Percentiles rank a stretch among this genome's conserved stretches.
phyloP scores from a whole-genome alignment of 2,797 vertebrate genomes.

The Antrozous pallidus region DNA sequence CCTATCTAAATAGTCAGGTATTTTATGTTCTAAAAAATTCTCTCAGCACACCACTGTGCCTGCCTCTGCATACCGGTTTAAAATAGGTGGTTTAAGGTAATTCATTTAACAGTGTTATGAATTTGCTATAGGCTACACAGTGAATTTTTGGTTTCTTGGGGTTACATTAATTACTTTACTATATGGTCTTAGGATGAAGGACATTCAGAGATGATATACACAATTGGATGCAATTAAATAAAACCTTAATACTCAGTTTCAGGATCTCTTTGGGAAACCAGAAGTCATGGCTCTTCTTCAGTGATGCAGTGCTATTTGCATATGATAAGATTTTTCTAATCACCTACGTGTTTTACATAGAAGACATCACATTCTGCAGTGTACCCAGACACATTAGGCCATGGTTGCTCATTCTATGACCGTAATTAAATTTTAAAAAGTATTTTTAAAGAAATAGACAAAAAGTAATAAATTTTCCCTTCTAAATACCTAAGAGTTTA shows the following conservation, averaged over 20 bases:
- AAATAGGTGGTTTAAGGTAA: slow-evolving; percentile 14
- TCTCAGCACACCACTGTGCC: background rate
- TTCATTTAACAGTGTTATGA: background rate
- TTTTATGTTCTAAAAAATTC: background rate
- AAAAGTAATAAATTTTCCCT: background rate
- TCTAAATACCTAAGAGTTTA: background rate
- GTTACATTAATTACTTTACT: background rate
- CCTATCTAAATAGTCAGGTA: background rate
- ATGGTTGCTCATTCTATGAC: background rate
- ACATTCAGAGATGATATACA: background rate
- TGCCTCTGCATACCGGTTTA: background rate
- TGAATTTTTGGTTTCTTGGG: background rate
- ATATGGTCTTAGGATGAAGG: background rate
- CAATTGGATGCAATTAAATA: slow-evolving; percentile 6
- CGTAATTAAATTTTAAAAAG: background rate
- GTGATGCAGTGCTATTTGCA: background rate
- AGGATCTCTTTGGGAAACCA: background rate
- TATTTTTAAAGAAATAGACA: slow-evolving; percentile 4
- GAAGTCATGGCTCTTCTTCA: background rate
- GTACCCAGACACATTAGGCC: background rate
- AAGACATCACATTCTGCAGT: background rate
- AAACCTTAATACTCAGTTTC: background rate
- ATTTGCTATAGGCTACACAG: background rate
- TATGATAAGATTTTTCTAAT: background rate
- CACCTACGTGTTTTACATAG: background rate